Percentiles rank a stretch among this genome's conserved stretches.
Conservation (phyloP, 2,888 invertebrate species). For the Sacculina carcini region DNA sequence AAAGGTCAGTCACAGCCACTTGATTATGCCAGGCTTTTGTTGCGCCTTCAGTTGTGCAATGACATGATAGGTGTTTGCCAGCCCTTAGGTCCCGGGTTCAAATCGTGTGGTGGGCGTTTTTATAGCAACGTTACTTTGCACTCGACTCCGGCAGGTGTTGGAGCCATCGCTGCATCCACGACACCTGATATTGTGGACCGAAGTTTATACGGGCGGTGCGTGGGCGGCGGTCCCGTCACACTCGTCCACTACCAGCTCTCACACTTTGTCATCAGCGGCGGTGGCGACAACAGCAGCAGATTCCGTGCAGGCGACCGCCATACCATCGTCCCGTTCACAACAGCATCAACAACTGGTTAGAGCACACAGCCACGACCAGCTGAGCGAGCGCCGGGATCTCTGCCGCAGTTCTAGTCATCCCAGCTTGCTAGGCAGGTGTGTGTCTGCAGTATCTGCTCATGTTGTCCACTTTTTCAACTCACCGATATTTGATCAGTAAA, state of each 20-base stretch:
- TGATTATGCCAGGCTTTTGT: too few species aligned
- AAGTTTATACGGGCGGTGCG: slow-evolving; percentile 47
- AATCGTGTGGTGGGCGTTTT: too few species aligned
- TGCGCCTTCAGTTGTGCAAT: too few species aligned
- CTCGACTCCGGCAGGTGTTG: slow-evolving; percentile 27
- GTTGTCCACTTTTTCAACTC: too few species aligned
- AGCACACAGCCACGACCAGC: slow-evolving; percentile 4
- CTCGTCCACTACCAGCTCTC: slow-evolving; percentile 4
- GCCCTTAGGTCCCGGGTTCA: too few species aligned
- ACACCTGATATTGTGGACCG: slow-evolving; percentile 55
- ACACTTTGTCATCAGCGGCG: slow-evolving; percentile 17
- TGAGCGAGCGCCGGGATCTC: slow-evolving; percentile 16
- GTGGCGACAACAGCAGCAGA: too few species aligned
- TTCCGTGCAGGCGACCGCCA: slow-evolving; percentile 32
- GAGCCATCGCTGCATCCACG: slow-evolving; percentile 65
- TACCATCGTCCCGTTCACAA: too few species aligned
- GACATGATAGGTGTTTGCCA: too few species aligned
- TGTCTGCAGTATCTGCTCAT: too few species aligned
- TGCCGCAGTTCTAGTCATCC: slow-evolving; percentile 62
- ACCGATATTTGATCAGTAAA: too few species aligned
- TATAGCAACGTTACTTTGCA: too few species aligned
- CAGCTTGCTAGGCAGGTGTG: slow-evolving; percentile 49
- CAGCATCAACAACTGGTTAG: slow-evolving; percentile 27
- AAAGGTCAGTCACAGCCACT: too few species aligned
- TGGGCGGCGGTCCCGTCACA: slow-evolving; percentile 7